These are phyloP conservation scores for Synergus umbraculus DNA, from an alignment of 2,888 invertebrate genomes.

Conservation along the genomic window DNA sequence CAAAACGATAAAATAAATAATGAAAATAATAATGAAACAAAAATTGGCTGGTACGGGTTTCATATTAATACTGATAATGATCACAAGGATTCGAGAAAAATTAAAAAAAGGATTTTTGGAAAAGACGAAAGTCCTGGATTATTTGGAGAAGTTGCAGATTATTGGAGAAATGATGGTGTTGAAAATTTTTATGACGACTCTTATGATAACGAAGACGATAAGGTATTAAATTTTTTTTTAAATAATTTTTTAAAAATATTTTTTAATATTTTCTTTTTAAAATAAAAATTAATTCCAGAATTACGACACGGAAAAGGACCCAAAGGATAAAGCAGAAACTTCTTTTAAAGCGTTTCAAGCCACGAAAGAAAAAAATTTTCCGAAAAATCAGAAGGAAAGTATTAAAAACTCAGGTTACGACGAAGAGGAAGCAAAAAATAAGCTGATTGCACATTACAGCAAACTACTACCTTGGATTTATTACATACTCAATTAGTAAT, in stretches of 20 bases:
- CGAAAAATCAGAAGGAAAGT: background rate
- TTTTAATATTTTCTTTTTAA: background rate
- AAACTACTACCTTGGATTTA: conserved; percentile 71
- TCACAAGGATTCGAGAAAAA: conserved; percentile 37
- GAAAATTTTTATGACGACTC: conserved; percentile 35
- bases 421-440: conserved; percentile 58
- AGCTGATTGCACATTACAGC: conserved; percentile 70
- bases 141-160: conserved; percentile 69
- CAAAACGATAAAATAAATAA: background rate
- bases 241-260: too few species aligned
- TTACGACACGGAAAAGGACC: background rate
- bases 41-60: background rate
- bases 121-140: conserved; percentile 69
- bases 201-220: background rate
- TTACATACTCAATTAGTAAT: conserved; percentile 62
- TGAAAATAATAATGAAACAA: background rate
- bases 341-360: background rate
- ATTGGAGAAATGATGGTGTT: conserved; percentile 61
- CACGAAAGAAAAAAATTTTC: background rate
- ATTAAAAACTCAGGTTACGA: conserved; percentile 42
- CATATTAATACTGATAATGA: conserved; percentile 19
- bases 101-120: conserved; percentile 54
- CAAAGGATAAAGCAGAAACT: background rate
- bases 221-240: background rate
- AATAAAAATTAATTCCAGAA: background rate